Evolutionary conservation across 2,113 vertebrate species (phyloP), one percentile per base, ranked within the genome.

Genomic region (Paramisgurnus dabryanus): DNA sequence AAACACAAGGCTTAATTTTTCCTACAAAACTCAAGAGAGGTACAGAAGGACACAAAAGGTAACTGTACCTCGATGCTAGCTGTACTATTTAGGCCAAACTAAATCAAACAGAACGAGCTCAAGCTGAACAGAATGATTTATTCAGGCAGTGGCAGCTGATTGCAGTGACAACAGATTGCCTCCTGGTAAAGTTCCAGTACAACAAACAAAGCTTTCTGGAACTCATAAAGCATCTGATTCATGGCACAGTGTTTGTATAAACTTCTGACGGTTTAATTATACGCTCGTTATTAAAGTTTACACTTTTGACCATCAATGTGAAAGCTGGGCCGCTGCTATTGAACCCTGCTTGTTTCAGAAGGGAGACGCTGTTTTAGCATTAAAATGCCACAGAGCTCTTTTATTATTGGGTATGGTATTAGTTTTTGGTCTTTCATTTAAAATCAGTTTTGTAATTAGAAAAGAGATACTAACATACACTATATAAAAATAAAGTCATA

Each of bases 31-130:
- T 75, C 80, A 15, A 34, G 49, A 69, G 43, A 71, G 17, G 13
- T 68, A 72, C 58, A 82, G 27, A 78, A n/a, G 58, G 49, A 67
- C 70, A 71, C 66, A 76, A 58, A 49, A 57, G 69, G 40, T 67
- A 79, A 72, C 45, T 64, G 17, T 60, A 78, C 64, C 67, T 71
- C 72, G 55, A 49, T 66, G 61, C 70, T 71, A 69, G 79, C 50
- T 78, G 55, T 82, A 85, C 88, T 92, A 91, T 91, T 80, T 91
- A 88, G 90, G 91, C 91, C 90, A 89, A 86, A 84, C 80, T 81
- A 85, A 85, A 90, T 82, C 86, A 88, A 89, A 88, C 88, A 87
- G 79, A 89, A 89, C 86, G 86, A 91, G 85, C 89, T 90, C 87
- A 79, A 86, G 84, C 89, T 88, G 82, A 83, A 85, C 67, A 15